Conservation (phyloP, 2,888 invertebrate genomes). For the Crioceris asparagi region DNA sequence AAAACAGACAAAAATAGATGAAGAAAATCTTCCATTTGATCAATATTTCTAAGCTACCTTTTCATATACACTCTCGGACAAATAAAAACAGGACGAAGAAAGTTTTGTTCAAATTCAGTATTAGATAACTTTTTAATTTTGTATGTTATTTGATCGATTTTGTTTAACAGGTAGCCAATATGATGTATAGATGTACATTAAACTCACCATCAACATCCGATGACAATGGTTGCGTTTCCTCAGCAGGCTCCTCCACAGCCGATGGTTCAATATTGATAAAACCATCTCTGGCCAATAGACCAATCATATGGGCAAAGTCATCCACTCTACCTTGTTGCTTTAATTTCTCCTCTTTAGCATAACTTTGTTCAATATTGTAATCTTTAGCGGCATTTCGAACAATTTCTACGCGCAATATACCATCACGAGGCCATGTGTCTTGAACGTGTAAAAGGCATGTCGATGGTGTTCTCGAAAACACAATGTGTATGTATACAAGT, state of each 20-base stretch:
- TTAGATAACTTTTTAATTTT: no score
- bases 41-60: no score
- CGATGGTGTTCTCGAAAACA: conserved; percentile 85
- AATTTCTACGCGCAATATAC: conserved; percentile 87
- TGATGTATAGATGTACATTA: no score
- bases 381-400: conserved; percentile 57
- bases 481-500: conserved; percentile 88
- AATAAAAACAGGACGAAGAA: no score
- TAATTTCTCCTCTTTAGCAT: conserved; percentile 68
- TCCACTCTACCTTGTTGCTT: conserved; percentile 56
- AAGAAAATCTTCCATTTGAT: no score
- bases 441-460: conserved; percentile 85
- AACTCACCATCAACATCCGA: conserved; percentile 18
- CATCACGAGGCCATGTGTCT: conserved; percentile 89
- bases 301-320: conserved; percentile 49
- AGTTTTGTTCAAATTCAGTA: no score
- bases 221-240: conserved; percentile 34
- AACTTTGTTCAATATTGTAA: conserved; percentile 72
- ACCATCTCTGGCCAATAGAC: conserved; percentile 55
- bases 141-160: no score
- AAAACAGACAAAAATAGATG: no score
- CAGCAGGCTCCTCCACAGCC: conserved; percentile 42
- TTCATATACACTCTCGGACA: no score
- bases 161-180: no score
- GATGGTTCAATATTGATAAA: conserved; percentile 60